Percentiles rank a stretch among this genome's conserved stretches.
These are phyloP conservation scores for Onthophagus sagittarius DNA, from an alignment of 2,888 invertebrate species.

Conservation along the genomic window DNA sequence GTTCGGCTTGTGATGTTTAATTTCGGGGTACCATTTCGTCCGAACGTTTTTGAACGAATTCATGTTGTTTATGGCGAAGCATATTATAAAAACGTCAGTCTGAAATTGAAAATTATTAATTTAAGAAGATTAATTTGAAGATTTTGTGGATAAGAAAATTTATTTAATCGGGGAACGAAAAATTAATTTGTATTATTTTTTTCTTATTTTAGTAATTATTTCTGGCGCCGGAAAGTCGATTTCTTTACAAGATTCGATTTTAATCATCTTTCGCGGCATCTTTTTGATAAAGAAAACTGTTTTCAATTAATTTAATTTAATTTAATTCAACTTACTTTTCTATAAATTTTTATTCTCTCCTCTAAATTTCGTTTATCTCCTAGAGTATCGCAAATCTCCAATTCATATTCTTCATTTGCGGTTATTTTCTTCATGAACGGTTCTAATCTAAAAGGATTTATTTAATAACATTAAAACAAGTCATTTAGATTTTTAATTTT, in stretches of 20 bases:
- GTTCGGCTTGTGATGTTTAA: constrained; percentile 24
- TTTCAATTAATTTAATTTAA: background rate
- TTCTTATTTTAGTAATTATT: too few relatives aligned
- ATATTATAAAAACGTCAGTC: constrained; percentile 32
- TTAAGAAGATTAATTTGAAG: too few relatives aligned
- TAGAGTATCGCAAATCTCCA: constrained; percentile 16
- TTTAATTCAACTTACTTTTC: constrained; percentile 13
- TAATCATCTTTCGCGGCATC: background rate
- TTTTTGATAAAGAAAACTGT: background rate
- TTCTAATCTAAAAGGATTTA: constrained; percentile 6
- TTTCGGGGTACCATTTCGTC: constrained; percentile 31
- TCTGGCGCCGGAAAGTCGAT: too few relatives aligned
- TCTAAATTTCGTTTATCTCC: constrained; percentile 7
- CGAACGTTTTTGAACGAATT: constrained; percentile 30
- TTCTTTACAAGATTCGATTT: too few relatives aligned
- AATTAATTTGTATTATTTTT: too few relatives aligned
- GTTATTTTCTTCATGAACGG: constrained; percentile 13
- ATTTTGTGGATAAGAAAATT: too few relatives aligned
- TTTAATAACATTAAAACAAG: background rate
- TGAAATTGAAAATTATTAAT: constrained; percentile 22
- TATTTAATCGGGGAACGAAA: too few relatives aligned
- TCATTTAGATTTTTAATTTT: background rate
- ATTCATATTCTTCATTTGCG: constrained; percentile 14
- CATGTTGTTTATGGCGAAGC: constrained; percentile 32
- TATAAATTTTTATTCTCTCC: constrained; percentile 13